A percentile compares a stretch with the other conserved stretches of the same genome.
phyloP scores from a whole-genome alignment of 1,140 invertebrate genomes.

The Bombus impatiens region DNA sequence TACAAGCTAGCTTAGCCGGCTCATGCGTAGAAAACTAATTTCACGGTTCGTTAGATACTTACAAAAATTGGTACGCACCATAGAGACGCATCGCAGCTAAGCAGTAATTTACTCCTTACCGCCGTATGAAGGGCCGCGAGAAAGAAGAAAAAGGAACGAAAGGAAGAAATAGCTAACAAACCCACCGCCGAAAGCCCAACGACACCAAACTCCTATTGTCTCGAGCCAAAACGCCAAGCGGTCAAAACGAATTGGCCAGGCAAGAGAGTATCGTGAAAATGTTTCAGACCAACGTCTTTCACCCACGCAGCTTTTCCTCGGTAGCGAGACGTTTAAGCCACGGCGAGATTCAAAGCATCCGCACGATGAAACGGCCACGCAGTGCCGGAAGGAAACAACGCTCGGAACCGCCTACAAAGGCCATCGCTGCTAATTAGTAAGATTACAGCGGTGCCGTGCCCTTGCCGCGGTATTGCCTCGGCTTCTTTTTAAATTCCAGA shows the following conservation, averaged over 20 bases:
- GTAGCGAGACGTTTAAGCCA: neutral
- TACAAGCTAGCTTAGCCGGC: slow-evolving; percentile 26
- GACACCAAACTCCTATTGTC: neutral
- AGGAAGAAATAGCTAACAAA: slow-evolving; percentile 20
- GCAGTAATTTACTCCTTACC: slow-evolving; percentile 54
- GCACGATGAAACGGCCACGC: neutral
- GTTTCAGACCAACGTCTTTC: neutral
- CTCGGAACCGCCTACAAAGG: slow-evolving; percentile 32
- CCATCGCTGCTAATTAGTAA: slow-evolving; percentile 53
- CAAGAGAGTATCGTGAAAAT: neutral
- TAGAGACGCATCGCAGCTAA: neutral
- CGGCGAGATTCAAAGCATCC: slow-evolving; percentile 1
- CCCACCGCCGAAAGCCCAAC: neutral
- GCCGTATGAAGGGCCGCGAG: neutral
- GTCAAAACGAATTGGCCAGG: neutral
- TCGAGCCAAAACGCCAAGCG: neutral
- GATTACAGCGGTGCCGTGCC: slow-evolving; percentile 19
- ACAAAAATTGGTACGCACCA: slow-evolving; percentile 39
- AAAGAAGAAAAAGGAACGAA: neutral
- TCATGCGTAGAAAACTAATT: slow-evolving; percentile 51
- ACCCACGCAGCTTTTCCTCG: neutral
- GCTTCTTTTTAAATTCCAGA: slow-evolving; percentile 33
- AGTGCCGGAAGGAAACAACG: slow-evolving; percentile 26
- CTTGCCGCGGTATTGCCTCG: neutral
- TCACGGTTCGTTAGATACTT: slow-evolving; percentile 59